A percentile compares a stretch with the other conserved stretches of the same genome.
Evolutionary conservation across 1,140 invertebrate species (phyloP).

Genomic region (Galendromus occidentalis): DNA sequence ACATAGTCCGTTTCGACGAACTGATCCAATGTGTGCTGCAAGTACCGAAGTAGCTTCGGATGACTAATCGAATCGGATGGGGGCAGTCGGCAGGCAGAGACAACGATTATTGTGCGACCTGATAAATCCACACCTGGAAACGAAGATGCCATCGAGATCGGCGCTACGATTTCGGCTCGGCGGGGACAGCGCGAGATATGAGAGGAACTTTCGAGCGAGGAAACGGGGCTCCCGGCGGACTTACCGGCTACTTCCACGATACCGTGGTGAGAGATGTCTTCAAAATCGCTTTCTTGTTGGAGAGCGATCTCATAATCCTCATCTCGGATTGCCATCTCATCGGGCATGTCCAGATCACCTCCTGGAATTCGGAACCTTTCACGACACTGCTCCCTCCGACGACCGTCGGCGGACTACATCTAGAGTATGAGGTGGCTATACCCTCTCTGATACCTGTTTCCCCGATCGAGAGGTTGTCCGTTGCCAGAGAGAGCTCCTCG

Average conservation of each 20-base stretch:
- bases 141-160: conserved; percentile 11
- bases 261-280: conserved; percentile 55
- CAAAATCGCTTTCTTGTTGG: conserved; percentile 41
- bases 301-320: conserved; percentile 19
- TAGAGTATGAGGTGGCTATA: conserved; percentile 42
- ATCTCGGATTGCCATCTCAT: conserved; percentile 12
- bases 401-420: conserved; percentile 28
- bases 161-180: neutral
- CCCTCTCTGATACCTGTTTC: conserved; percentile 32
- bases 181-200: neutral
- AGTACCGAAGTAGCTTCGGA: conserved; percentile 62
- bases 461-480: conserved; percentile 1
- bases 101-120: conserved; percentile 79
- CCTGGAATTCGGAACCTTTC: conserved; percentile 26
- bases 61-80: conserved; percentile 62
- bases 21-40: conserved; percentile 83
- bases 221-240: neutral
- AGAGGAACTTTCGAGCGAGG: neutral
- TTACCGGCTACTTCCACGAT: conserved; percentile 67
- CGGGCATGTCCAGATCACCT: conserved; percentile 18
- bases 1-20: conserved; percentile 98
- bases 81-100: conserved; percentile 82
- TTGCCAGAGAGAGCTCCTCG: neutral
- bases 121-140: conserved; percentile 49
- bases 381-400: conserved; percentile 26